Conservation (phyloP, 1,140 invertebrate genomes). For the Rhizoglyphus robini region DNA sequence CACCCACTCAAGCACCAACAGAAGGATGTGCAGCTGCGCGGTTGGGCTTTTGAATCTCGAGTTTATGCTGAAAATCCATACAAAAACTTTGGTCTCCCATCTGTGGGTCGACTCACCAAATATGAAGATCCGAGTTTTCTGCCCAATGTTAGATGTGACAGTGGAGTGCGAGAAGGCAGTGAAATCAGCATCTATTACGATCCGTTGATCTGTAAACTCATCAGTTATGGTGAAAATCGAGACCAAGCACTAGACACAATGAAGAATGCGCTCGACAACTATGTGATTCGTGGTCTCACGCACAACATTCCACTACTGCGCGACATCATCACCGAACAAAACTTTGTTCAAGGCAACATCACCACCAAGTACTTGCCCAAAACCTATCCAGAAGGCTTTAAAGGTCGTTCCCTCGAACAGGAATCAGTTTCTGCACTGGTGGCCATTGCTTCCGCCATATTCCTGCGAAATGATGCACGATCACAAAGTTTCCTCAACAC, state of each 20-base stretch:
- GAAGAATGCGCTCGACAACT: conserved; percentile 49
- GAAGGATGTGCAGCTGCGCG: conserved; percentile 33
- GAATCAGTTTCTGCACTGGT: conserved; percentile 35
- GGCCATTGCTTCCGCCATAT: conserved; percentile 40
- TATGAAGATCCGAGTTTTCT: conserved; percentile 46
- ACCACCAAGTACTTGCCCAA: conserved; percentile 51
- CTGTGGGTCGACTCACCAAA: conserved; percentile 47
- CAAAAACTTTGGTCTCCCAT: conserved; percentile 54
- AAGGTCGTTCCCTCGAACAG: conserved; percentile 21
- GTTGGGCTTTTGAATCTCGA: conserved; percentile 51
- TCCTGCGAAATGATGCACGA: conserved; percentile 37
- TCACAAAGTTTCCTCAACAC: conserved; percentile 31
- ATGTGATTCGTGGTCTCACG: conserved; percentile 54
- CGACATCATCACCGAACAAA: conserved; percentile 49
- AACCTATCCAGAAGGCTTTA: conserved; percentile 41
- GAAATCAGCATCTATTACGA: conserved; percentile 62
- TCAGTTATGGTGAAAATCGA: conserved; percentile 17
- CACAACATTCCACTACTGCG: conserved; percentile 55
- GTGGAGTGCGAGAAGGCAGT: conserved; percentile 53
- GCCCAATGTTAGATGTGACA: conserved; percentile 45
- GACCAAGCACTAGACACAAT: conserved; percentile 44
- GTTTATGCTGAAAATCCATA: conserved; percentile 48
- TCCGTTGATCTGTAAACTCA: conserved; percentile 56
- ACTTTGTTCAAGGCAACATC: conserved; percentile 47
- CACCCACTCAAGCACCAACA: conserved; percentile 41